These are phyloP conservation scores for Caenorhabditis uteleia DNA, from an alignment of 2,888 invertebrate genomes.

Conservation along the genomic window DNA sequence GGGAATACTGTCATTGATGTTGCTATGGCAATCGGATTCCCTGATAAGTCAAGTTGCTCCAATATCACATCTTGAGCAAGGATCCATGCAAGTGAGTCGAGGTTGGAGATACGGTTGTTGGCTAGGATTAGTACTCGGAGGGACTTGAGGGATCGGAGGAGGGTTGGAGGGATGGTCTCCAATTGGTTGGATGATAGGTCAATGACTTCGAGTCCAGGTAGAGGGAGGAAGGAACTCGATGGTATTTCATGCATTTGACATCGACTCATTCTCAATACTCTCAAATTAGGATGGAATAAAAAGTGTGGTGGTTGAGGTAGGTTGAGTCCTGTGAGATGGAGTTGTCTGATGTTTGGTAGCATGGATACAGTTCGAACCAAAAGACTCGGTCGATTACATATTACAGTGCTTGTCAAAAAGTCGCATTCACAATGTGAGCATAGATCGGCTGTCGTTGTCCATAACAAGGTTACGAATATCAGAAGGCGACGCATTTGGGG, in stretches of 20 bases:
- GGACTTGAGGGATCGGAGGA: conserved; percentile 49
- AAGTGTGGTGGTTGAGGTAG: conserved; percentile 64
- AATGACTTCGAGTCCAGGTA: conserved; percentile 58
- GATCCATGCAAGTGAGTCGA: conserved; percentile 50
- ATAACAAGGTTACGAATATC: too few relatives aligned
- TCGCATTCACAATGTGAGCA: conserved; percentile 53
- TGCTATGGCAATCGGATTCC: conserved; percentile 54
- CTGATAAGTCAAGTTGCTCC: conserved; percentile 54
- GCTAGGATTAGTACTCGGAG: conserved; percentile 52
- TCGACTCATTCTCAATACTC: conserved; percentile 51
- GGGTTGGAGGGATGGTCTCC: conserved; percentile 52
- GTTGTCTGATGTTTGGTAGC: conserved; percentile 33
- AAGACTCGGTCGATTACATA: conserved; percentile 40
- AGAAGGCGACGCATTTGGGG: conserved; percentile 3
- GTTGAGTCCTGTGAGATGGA: conserved; percentile 30
- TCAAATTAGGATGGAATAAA: conserved; percentile 51
- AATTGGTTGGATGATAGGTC: conserved; percentile 58
- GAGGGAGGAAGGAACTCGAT: conserved; percentile 52
- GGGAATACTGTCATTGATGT: conserved; percentile 48
- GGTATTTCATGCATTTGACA: conserved; percentile 56
- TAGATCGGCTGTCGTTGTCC: conserved; percentile 22
- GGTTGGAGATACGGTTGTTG: conserved; percentile 53
- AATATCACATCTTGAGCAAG: conserved; percentile 51
- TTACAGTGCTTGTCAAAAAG: conserved; percentile 27
- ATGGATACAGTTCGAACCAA: conserved; percentile 47